Base-by-base conservation (phyloP, 2,797 vertebrate genomes). In the Myoxocephalus aenaeus region DNA sequence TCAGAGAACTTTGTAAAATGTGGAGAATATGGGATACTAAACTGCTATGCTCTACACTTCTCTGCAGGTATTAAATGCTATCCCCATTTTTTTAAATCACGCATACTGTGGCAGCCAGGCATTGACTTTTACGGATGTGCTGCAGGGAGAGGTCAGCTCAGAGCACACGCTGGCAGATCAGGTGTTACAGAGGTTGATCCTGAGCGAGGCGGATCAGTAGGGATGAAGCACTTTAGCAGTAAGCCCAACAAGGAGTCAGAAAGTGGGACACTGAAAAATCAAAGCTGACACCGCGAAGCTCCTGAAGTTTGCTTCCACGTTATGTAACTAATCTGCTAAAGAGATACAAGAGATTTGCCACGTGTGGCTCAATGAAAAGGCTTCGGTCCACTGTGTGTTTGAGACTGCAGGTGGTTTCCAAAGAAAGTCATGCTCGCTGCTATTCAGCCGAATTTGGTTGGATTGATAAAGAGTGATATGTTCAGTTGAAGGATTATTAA, bases 251-350 rank as follows among this genome's bases (percentile, higher is more conserved):
- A 53, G 25, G 57, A 53, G 46, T 64, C 17, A 63, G 79, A 77
- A 72, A 69, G 86, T 68, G 73, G 34, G 27, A 46, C 7, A 5
- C 27, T 79, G 87, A 79, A 58, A 83, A 83, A 92, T 89, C 73
- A n/a, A 82, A 81, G 76, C 36, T 79, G 90, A 91, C 90, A 84
- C 66, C 51, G 69, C 15, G n/a, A 80, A 75, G 87, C 61, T 66
- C 38, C 73, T 81, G 59, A 77, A 53, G 74, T 75, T 72, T 75
- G 18, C 56, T 65, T 85, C 72, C 75, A 75, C 69, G 40, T 83
- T 32, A 79, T 17, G 44, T 66, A 4, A 73, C 67, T 74, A 83
- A 91, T 75, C 79, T 59, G 70, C 36, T 89, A 57, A 75, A 65
- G 71, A 68, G 56, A 78, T 48, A 14, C 1, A 9, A 38, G 59